A percentile compares a stretch with the other conserved stretches of the same genome.
Evolutionary conservation across 2,797 vertebrate genomes (phyloP).

Genomic region (Carcharodon carcharias): DNA sequence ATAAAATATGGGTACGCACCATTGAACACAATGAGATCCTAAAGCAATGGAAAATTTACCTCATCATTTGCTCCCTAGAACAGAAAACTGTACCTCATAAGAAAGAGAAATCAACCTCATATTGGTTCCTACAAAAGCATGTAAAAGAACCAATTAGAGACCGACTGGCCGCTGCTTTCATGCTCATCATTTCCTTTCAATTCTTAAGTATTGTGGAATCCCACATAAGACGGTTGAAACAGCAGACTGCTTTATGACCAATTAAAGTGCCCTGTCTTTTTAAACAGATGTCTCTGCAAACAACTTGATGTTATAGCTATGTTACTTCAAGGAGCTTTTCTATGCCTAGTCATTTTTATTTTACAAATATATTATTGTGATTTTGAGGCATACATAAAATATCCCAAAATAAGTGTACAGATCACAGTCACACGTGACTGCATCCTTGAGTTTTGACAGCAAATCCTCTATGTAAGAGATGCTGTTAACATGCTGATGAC

Average conservation of each 20-base stretch:
- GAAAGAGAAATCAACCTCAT: conserved; percentile 1
- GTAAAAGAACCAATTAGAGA: not conserved
- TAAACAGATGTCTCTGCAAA: not conserved
- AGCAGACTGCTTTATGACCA: not conserved
- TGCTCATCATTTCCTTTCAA: not conserved
- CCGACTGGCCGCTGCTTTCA: not conserved
- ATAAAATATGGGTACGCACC: not conserved
- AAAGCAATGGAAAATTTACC: not conserved
- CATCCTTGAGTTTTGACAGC: not conserved
- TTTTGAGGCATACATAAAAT: not conserved
- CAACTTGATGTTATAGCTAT: not conserved
- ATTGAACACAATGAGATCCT: not conserved
- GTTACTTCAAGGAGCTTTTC: not conserved
- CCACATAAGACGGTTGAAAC: not conserved
- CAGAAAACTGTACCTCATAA: not conserved
- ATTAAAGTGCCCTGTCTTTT: not conserved
- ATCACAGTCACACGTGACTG: not conserved
- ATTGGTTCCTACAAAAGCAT: not conserved
- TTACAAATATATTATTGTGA: not conserved
- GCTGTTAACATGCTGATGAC: not conserved
- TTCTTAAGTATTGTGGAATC: not conserved
- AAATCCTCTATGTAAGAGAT: not conserved
- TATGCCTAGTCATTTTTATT: not conserved
- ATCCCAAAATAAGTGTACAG: not conserved
- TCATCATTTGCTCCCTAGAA: not conserved